Conservation (phyloP, 1,140 invertebrate species). For the Ceratosolen solmsi region DNA sequence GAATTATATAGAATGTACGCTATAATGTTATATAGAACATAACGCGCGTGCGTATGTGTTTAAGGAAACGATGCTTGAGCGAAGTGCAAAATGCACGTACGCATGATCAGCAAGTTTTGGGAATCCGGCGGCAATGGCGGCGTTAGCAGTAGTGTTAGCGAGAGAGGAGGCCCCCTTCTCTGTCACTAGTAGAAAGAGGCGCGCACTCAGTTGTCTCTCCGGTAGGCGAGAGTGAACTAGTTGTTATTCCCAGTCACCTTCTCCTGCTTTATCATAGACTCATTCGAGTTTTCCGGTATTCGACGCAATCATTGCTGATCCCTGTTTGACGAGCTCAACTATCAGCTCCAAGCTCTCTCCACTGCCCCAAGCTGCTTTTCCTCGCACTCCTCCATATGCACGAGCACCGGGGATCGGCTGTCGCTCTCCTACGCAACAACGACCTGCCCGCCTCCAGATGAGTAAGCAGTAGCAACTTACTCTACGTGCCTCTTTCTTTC, state of each 20-base stretch:
- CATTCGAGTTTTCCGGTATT: not conserved
- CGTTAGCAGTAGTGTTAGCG: not conserved
- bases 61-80: not conserved
- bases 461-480: constrained; percentile 34
- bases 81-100: not conserved
- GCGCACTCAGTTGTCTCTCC: not conserved
- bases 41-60: no score
- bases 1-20: no score
- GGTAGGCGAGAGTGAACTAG: not conserved
- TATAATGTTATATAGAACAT: no score
- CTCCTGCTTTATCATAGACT: not conserved
- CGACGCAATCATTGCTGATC: not conserved
- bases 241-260: not conserved
- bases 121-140: not conserved
- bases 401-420: constrained; percentile 30
- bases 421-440: not conserved
- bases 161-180: not conserved
- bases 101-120: not conserved
- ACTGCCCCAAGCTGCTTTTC: constrained; percentile 32
- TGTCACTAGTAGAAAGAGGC: not conserved
- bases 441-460: constrained; percentile 29
- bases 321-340: not conserved
- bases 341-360: not conserved
- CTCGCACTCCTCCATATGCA: constrained; percentile 45
- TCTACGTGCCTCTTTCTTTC: not conserved